These are phyloP conservation scores for Erpornis zantholeuca DNA, from an alignment of 2,113 vertebrate genomes.

Conservation along the genomic window DNA sequence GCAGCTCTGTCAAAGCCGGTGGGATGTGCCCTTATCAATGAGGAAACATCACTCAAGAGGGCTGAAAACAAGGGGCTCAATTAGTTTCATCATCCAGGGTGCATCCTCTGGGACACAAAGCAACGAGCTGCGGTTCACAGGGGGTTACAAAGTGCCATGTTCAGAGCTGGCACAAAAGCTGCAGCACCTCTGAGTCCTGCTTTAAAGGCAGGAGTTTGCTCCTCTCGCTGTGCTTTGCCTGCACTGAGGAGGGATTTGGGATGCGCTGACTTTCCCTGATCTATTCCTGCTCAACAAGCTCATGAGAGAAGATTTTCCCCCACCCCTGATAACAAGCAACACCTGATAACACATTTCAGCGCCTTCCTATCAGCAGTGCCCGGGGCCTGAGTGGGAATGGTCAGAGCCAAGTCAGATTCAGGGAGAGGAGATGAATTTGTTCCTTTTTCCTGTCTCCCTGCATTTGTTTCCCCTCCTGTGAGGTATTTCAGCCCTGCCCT, in stretches of 20 bases:
- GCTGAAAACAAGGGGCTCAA: neutral
- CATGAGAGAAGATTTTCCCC: neutral
- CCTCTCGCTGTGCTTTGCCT: neutral
- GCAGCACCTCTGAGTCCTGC: fast-evolving
- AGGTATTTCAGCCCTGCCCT: neutral
- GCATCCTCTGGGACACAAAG: neutral
- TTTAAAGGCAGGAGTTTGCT: neutral
- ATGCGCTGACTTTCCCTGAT: neutral
- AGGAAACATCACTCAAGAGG: neutral
- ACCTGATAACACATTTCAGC: neutral
- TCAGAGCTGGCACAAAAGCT: neutral
- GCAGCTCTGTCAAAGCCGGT: neutral
- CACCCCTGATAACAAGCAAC: neutral
- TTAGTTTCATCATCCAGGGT: fast-evolving
- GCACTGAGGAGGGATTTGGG: neutral
- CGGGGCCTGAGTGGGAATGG: neutral
- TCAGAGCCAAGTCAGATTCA: neutral
- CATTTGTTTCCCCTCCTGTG: neutral
- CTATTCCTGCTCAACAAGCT: neutral
- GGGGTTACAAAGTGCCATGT: neutral
- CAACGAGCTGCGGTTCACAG: neutral
- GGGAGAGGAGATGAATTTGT: neutral
- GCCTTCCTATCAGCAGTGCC: neutral
- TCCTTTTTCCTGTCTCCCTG: neutral
- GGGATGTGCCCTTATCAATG: neutral